Evolutionary conservation across 2,888 invertebrate species (phyloP).

Genomic region (Oscheius sp.): DNA sequence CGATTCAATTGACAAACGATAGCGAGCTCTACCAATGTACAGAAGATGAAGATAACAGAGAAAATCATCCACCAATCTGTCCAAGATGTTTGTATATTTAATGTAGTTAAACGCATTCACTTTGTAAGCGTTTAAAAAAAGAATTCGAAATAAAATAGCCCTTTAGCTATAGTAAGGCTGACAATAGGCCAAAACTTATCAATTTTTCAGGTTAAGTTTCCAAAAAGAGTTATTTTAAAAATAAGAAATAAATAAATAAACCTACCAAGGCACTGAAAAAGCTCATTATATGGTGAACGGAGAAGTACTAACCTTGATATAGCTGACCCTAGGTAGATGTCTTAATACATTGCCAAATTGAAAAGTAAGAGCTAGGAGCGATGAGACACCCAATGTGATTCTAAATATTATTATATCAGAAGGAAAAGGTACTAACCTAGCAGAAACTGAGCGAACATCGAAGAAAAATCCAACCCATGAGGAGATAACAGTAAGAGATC

Average conservation of each 20-base stretch:
- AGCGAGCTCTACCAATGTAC: conserved; percentile 69
- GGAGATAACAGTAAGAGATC: conserved; percentile 63
- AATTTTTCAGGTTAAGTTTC: too few species aligned
- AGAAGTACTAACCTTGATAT: conserved; percentile 61
- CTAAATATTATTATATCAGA: conserved; percentile 36
- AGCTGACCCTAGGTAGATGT: conserved; percentile 69
- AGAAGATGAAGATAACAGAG: conserved; percentile 68
- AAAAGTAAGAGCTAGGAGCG: conserved; percentile 69
- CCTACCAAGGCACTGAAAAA: conserved; percentile 65
- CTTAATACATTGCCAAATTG: conserved; percentile 70
- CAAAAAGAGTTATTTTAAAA: too few species aligned
- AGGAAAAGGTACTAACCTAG: conserved; percentile 47
- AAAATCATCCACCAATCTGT: conserved; percentile 70
- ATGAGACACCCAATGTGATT: conserved; percentile 69
- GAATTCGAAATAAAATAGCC: too few species aligned
- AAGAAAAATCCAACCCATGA: conserved; percentile 71
- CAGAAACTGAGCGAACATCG: conserved; percentile 69
- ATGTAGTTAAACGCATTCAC: too few species aligned
- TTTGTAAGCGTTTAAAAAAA: too few species aligned
- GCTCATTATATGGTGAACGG: too few species aligned
- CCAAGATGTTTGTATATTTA: too few species aligned
- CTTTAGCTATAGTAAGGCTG: too few species aligned
- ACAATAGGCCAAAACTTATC: too few species aligned
- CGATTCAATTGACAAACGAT: conserved; percentile 68
- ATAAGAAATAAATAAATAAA: too few species aligned